Base-by-base conservation (phyloP, 2,888 invertebrate genomes). In the Aphidoletes aphidimyza region DNA sequence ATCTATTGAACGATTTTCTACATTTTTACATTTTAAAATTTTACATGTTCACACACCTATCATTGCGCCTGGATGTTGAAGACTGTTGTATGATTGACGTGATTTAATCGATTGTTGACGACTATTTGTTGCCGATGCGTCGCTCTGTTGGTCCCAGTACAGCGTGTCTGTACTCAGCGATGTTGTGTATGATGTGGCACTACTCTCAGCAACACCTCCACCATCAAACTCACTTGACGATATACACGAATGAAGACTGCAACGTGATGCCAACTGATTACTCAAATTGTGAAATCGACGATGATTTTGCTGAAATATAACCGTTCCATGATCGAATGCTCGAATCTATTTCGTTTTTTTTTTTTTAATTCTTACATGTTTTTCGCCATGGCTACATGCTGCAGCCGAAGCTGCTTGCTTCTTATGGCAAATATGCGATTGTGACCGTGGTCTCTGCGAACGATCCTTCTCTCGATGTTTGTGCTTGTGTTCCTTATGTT, bases 131-230 rank as follows among this genome's bases (percentile, higher is more conserved):
- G 86, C 87, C 8, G 87, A 78, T 54, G 85, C 87, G 34, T 90
- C 90, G 86, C 89, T 90, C 83, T 90, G 91, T 0, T 91, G 91
- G 87, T 96, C 96, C 95, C 96, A 96, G 88, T 95, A 96, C 0
- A 96, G 91, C 0, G 96, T 96, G 87, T 96, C 96, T 9, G 95
- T 96, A 88, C 96, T 96, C 19, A 96, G 91, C 0, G 96, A 96
- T 19, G 96, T 96, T 34, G 95, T 95, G 88, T 96, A 96, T 81
- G 95, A 95, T 0, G 94, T 93, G 8, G 93, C 94, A 54, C 95
- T 94, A 87, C 94, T 94, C 59, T 94, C 95, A 0, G 91, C 91
- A 0, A 91, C 92, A 0, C 91, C 92, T 0, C 93, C 93, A 59
- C 94, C 92, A 0, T 93, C 93, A 78, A 94, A 95, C 83, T 93